Evolutionary conservation across 2,113 vertebrate genomes (phyloP).

Genomic region (Megaptera novaeangliae): DNA sequence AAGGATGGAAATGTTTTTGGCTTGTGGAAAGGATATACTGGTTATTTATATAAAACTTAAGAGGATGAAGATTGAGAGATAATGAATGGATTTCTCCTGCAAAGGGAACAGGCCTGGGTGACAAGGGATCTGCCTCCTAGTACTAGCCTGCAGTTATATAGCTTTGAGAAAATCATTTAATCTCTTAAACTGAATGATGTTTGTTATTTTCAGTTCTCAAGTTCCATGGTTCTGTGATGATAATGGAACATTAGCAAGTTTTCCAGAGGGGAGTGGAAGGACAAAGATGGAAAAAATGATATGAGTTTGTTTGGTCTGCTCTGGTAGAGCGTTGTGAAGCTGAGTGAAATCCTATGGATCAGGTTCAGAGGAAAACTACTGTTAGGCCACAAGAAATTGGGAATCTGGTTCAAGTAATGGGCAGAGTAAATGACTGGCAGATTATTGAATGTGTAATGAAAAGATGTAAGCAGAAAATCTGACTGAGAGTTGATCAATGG

Average conservation of each 20-base stretch:
- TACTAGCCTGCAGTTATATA: not conserved
- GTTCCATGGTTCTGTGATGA: not conserved
- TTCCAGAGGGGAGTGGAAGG: not conserved
- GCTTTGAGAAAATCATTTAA: not conserved
- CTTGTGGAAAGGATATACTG: not conserved
- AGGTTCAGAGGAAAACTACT: not conserved
- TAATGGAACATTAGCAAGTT: not conserved
- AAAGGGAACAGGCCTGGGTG: not conserved
- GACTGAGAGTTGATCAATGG: not conserved
- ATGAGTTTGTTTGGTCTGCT: not conserved
- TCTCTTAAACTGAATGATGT: not conserved
- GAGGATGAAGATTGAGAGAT: not conserved
- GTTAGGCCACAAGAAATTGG: not conserved
- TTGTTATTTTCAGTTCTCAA: not conserved
- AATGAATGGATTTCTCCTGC: not conserved
- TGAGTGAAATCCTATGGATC: not conserved
- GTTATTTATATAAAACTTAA: not conserved
- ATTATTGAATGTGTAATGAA: slow-evolving; percentile 18
- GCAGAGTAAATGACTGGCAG: not conserved
- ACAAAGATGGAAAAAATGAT: not conserved
- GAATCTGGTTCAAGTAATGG: not conserved
- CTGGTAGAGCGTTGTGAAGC: not conserved
- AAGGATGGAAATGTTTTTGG: not conserved
- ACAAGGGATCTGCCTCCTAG: not conserved
- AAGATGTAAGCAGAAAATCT: not conserved